Conservation (phyloP, 2,888 invertebrate species). For the Pomacea canaliculata region DNA sequence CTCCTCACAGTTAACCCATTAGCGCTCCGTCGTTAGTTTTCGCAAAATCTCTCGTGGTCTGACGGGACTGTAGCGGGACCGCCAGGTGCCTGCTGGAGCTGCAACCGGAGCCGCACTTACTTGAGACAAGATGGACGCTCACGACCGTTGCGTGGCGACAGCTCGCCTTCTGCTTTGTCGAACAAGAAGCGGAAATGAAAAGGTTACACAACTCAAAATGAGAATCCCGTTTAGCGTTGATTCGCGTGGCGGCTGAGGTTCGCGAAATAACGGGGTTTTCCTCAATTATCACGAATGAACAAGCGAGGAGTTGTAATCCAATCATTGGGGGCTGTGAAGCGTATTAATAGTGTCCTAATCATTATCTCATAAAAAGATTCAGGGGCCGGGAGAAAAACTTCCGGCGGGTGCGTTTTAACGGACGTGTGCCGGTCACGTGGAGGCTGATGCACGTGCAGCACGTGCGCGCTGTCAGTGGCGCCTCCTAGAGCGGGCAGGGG, state of each 20-base stretch:
- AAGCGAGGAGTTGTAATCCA: constrained; percentile 17
- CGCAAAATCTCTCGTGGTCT: no score
- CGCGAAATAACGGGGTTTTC: constrained; percentile 18
- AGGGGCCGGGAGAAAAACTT: constrained; percentile 9
- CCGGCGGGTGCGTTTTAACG: constrained; percentile 20
- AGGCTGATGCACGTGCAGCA: constrained; percentile 22
- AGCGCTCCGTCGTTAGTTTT: no score
- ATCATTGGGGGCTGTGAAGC: constrained; percentile 14
- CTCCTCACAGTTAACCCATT: no score
- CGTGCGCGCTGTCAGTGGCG: constrained; percentile 28
- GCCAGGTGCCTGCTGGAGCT: no score
- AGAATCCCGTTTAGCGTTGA: constrained; percentile 16
- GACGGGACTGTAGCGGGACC: no score
- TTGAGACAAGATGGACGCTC: not conserved
- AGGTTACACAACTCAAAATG: not conserved
- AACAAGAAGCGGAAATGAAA: not conserved
- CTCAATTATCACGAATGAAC: constrained; percentile 19
- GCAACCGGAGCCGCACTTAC: not conserved
- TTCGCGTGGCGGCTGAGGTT: constrained; percentile 16
- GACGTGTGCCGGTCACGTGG: constrained; percentile 24
- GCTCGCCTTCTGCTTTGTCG: not conserved
- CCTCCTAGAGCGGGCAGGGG: constrained; percentile 11
- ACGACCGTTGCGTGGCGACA: not conserved
- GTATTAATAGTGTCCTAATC: constrained; percentile 15
- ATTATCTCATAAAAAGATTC: constrained; percentile 26